These are phyloP conservation scores for Quadriops clusia DNA, from an alignment of 2,888 invertebrate genomes.

Conservation along the genomic window DNA sequence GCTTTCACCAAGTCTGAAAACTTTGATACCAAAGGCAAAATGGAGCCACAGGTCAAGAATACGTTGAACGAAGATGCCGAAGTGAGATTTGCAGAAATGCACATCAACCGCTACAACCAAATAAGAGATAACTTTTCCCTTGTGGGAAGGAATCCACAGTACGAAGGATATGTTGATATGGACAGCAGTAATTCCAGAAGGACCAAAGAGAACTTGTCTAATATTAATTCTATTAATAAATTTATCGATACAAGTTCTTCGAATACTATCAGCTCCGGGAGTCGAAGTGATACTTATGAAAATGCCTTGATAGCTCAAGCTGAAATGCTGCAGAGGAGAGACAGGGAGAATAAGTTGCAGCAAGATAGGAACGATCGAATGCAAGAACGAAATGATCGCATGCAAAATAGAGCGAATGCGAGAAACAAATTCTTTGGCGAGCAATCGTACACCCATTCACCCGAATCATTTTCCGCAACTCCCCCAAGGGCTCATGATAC, in stretches of 20 bases:
- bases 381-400: slow-evolving; percentile 1
- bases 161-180: slow-evolving; percentile 6
- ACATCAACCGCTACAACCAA: slow-evolving; percentile 27
- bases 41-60: slow-evolving; percentile 4
- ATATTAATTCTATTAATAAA: slow-evolving; percentile 15
- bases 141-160: slow-evolving; percentile 8
- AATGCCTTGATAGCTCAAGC: slow-evolving; percentile 21
- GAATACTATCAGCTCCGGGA: slow-evolving; percentile 32
- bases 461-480: slow-evolving; percentile 22
- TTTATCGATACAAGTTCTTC: slow-evolving; percentile 33
- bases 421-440: slow-evolving; percentile 13
- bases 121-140: slow-evolving; percentile 24
- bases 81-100: slow-evolving; percentile 26
- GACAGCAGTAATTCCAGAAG: slow-evolving; percentile 7
- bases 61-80: slow-evolving; percentile 21
- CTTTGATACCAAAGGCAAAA: too few species aligned
- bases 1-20: too few species aligned
- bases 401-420: slow-evolving; percentile 6
- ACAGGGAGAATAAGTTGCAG: slow-evolving; percentile 14
- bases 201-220: slow-evolving; percentile 2
- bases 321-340: slow-evolving; percentile 16
- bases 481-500: slow-evolving; percentile 30
- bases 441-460: slow-evolving; percentile 13
- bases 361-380: slow-evolving; percentile 10
- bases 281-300: slow-evolving; percentile 23